Conservation (phyloP, 1,140 invertebrate genomes). For the Drosophila obscura region DNA sequence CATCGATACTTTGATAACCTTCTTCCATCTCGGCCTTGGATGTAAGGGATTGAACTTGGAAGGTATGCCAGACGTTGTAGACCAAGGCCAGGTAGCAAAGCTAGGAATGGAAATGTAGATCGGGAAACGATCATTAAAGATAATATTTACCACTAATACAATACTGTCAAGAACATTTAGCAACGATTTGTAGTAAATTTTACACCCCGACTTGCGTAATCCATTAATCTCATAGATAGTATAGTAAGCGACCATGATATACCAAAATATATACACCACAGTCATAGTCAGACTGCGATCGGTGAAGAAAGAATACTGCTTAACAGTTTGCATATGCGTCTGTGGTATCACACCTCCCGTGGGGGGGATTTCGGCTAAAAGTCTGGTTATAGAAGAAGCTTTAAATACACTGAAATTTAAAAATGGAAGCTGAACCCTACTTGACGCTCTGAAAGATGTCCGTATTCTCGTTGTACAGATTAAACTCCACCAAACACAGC, state of each 20-base stretch:
- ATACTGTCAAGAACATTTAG: slow-evolving; percentile 58
- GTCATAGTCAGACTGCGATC: slow-evolving; percentile 42
- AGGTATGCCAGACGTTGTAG: slow-evolving; percentile 68
- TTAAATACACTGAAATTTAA: too few relatives aligned
- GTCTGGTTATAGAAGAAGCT: neutral
- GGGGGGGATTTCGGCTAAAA: slow-evolving; percentile 74
- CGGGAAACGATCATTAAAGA: neutral
- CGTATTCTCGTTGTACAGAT: slow-evolving; percentile 69
- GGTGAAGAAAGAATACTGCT: slow-evolving; percentile 57
- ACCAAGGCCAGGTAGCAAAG: slow-evolving; percentile 53
- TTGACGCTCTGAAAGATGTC: slow-evolving; percentile 70
- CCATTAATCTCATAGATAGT: slow-evolving; percentile 54
- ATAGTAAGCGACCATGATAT: slow-evolving; percentile 66
- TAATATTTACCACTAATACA: slow-evolving; percentile 52
- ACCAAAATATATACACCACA: slow-evolving; percentile 64
- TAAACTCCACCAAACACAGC: slow-evolving; percentile 67
- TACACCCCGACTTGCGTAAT: slow-evolving; percentile 36
- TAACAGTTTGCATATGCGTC: slow-evolving; percentile 65
- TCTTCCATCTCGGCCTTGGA: neutral
- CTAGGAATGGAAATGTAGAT: too few relatives aligned
- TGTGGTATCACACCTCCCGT: slow-evolving; percentile 72
- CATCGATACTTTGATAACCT: slow-evolving; percentile 51
- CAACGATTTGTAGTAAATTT: slow-evolving; percentile 44
- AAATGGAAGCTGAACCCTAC: too few relatives aligned
- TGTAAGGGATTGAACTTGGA: slow-evolving; percentile 15